A percentile compares a stretch with the other conserved stretches of the same genome.
Conservation (phyloP, 2,113 vertebrate species). For the Bombycilla garrulus region DNA sequence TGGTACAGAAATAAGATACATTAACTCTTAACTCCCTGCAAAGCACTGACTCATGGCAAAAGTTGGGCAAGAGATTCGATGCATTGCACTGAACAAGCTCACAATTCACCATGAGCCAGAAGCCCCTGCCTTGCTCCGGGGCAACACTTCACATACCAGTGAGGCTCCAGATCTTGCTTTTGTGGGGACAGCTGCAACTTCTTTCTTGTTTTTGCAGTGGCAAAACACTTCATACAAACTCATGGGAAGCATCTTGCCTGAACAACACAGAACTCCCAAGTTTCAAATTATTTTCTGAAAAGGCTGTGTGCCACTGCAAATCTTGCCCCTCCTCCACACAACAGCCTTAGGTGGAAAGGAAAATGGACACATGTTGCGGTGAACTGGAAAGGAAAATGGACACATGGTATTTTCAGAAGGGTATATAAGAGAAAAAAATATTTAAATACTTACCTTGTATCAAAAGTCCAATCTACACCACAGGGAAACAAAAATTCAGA, state of each 20-base stretch:
- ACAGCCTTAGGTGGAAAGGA: background rate
- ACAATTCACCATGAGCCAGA: background rate
- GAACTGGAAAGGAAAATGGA: background rate
- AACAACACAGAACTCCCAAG: background rate
- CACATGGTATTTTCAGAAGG: background rate
- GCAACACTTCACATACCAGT: background rate
- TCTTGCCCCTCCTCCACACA: background rate
- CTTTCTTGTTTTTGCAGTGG: background rate
- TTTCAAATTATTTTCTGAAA: background rate
- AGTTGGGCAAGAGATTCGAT: fast-evolving
- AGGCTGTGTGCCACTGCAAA: background rate
- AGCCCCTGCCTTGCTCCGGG: background rate
- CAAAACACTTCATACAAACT: background rate
- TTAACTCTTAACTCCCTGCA: background rate
- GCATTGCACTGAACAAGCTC: background rate
- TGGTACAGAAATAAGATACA: background rate
- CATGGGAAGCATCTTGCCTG: background rate
- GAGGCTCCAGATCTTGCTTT: background rate
- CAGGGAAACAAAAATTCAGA: background rate
- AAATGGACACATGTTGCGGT: background rate
- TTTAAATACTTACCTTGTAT: background rate
- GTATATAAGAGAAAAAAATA: background rate
- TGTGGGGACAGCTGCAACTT: background rate
- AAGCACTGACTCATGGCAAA: background rate
- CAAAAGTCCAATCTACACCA: background rate